Base-by-base conservation (phyloP, 2,797 vertebrate species). In the Anisognathus igniventris region DNA sequence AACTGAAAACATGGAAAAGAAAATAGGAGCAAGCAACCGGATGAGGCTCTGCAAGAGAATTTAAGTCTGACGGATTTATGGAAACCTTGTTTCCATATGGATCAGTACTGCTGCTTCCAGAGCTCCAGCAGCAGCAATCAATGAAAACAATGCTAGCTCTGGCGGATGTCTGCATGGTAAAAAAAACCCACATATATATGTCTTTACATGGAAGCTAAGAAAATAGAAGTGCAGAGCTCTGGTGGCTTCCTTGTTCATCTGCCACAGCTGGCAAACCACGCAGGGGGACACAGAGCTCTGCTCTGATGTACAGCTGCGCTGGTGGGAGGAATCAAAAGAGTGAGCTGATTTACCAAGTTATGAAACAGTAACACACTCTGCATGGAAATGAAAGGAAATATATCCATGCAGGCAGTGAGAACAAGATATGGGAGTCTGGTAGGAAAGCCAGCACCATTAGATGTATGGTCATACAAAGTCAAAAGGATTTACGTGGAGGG, bases 41-140 rank as follows among this genome's bases (percentile, higher is more conserved):
- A 95, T 96, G 86, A 93, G 89, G 82, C 79, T 94, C 84, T 86
- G 86, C 51, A 22, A 96, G 95, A 97, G 95, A 82, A 94, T 94
- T 92, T 86, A 45, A 65, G 66, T 82, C 88, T 93, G 92, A 92
- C 65, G 95, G 95, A 96, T 96, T 96, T 92, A 96, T 91, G 93
- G 95, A 93, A 94, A 88, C 68, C 76, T 95, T 94, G 88, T 96
- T 96, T 93, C 85, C 84, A 92, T 86, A 86, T 81, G 96, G 91
- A 96, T 95, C 79, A 53, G 79, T 66, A 28, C 60, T 88, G 42
- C 62, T 91, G 75, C 86, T 64, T 96, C 88, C 82, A 83, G 61
- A 95, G 72, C 84, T 93, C 71, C 39, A 87, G 51, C 15, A 0
- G 78, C 83, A 90, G 53, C 92, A 95, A 74, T 92, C 94, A 88